Base-by-base conservation (phyloP, 2,113 vertebrate genomes). In the Corythoichthys haematopterus region DNA sequence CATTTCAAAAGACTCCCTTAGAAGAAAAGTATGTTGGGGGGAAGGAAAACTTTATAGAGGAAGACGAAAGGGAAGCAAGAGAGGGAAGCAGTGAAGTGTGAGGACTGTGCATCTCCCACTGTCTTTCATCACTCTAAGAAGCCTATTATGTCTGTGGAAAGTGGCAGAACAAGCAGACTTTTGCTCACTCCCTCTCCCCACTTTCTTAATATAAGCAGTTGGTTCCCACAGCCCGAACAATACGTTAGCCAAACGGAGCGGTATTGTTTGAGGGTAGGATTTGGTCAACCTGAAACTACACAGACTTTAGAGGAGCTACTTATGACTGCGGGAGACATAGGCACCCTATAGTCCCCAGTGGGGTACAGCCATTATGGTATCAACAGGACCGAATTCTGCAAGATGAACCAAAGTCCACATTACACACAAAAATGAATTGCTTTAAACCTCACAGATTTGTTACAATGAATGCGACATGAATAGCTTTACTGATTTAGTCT, bases 161-260 rank as follows among this genome's bases (percentile, higher is more conserved):
- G 79, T 83, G 70, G 80, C 64, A 75, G 74, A 78, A 72, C 12
- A 51, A 75, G 71, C 75, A 71, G 58, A 58, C 61, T 4, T 69
- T 70, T 60, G 38, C 75, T 63, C 59, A 63, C 69, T 73, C 65
- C 66, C 70, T 77, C 66, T 63, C 64, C 75, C 59, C 68, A 62
- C 64, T 73, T 86, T 85, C 85, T 86, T 83, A 66, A 80, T 92
- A 94, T 92, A 94, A 93, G 92, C 94, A 93, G 88, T 91, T 71
- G 84, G 88, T 94, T 94, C 93, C 92, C 94, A 95, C 94, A 94
- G 91, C 74, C 81, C 53, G 92, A 94, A 93, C 93, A 93, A 94
- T 92, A 79, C 86, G 75, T 85, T 87, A n/a, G 76, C 77, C 84
- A 78, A 87, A 87, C 80, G 78, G 80, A 80, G 87, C 87, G 85